Conservation (phyloP, 2,797 vertebrate genomes). For the Pipistrellus pygmaeus region DNA sequence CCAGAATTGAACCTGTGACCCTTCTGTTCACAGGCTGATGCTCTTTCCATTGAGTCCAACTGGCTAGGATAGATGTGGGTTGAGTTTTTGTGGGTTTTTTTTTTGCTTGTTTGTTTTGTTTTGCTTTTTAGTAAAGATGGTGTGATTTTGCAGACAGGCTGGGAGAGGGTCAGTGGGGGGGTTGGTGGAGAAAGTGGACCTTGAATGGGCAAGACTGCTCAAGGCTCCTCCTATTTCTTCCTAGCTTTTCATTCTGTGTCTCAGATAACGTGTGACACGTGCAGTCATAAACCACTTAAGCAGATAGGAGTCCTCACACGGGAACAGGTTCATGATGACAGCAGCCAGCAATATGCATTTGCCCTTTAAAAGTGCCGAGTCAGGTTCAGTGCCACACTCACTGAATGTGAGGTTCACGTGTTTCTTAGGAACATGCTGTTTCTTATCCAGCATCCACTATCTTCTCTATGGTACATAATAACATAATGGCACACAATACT, state of each 20-base stretch:
- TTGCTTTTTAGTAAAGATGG: not conserved
- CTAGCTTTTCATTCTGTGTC: not conserved
- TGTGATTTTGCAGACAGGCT: not conserved
- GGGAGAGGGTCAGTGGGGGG: not conserved
- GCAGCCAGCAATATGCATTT: not conserved
- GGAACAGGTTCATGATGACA: not conserved
- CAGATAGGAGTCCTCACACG: not conserved
- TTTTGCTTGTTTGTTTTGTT: too few relatives aligned
- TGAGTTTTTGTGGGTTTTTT: not conserved
- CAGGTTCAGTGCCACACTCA: too few relatives aligned
- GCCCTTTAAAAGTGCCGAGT: not conserved
- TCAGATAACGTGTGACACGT: not conserved
- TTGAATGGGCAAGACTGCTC: not conserved
- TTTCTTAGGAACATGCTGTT: not conserved
- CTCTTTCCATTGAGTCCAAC: too few relatives aligned
- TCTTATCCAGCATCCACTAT: not conserved
- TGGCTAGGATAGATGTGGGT: too few relatives aligned
- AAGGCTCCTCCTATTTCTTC: not conserved
- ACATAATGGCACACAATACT: not conserved
- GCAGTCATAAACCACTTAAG: not conserved
- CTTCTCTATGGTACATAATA: not conserved
- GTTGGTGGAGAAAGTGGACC: not conserved
- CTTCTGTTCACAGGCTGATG: too few relatives aligned
- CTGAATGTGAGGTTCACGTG: fast-evolving
- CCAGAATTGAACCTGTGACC: too few relatives aligned